Base-by-base conservation (phyloP, 2,888 invertebrate species). In the Erebia palarica region DNA sequence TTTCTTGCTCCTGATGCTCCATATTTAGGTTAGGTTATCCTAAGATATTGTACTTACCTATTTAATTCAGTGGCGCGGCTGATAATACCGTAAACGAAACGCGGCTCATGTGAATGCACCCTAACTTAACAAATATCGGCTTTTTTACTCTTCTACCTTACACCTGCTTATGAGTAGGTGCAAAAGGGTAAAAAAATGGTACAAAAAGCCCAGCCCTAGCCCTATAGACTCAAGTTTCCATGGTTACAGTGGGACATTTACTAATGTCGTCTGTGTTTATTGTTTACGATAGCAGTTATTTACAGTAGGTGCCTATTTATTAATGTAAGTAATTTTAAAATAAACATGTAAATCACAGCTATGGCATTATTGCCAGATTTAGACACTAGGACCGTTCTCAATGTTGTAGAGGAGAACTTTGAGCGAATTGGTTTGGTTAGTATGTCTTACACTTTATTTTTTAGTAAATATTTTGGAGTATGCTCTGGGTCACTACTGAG, bases 351-450 rank as follows among this genome's bases (percentile, higher is more conserved):
- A 61, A 64, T 49, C 21, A 61, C 53, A 63, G 44, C 13, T n/a
- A 78, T 78, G 77, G 74, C 75, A 8, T 18, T 75, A 42, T 80
- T 92, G 75, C 92, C 92, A 10, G 87, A 91, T 0, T 84, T 92
- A 14, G 86, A 92, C 71, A 80, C 80, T 7, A 84, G 83, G 72
- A 81, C 84, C 18, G 82, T 92, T 55, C 79, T 90, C 21, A 72
- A 92, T 76, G 86, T 91, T n/a, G 92, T 92, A 0, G 88, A 90
- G 74, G 89, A 91, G 68, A 92, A 91, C 72, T 93, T 91, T 73
- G 65, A 85, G 72, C 83, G 75, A 72, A 70, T 80, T 59, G 81
- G 82, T 16, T 82, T 91, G 86, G 92, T 91, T 74, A 80, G 91
- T 87, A 72, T 14, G 51, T 7, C 3, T 27, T n/a, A 14, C 10